A percentile compares a stretch with the other conserved stretches of the same genome.
These are phyloP conservation scores for Grammomys surdaster DNA, from an alignment of 2,113 vertebrate genomes.

Conservation along the genomic window DNA sequence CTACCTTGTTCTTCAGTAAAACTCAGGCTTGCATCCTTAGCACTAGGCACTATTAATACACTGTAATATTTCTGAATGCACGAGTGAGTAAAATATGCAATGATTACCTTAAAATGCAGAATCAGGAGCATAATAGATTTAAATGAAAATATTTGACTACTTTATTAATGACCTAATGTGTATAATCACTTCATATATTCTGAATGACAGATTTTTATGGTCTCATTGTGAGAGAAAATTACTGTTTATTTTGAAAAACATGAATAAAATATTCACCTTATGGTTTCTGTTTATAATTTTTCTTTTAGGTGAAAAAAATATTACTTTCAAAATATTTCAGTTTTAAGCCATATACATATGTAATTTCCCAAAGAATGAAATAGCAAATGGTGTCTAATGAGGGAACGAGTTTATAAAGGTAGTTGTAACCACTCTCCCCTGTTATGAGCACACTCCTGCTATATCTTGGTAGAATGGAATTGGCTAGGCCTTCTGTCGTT, in stretches of 20 bases:
- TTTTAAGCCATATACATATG: not conserved
- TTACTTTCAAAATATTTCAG: constrained; percentile 57
- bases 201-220: constrained; percentile 22
- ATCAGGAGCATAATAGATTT: constrained; percentile 11
- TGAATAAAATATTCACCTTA: not conserved
- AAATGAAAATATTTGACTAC: constrained; percentile 36
- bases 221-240: constrained; percentile 34
- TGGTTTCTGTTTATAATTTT: constrained; percentile 21
- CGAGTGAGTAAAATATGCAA: not conserved
- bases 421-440: not conserved
- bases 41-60: not conserved
- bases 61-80: constrained; percentile 19
- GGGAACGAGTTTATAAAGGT: not conserved
- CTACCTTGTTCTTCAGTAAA: not conserved
- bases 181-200: constrained; percentile 62
- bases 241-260: not conserved
- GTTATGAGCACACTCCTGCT: not conserved
- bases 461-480: not conserved
- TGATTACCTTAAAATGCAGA: constrained; percentile 4
- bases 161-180: constrained; percentile 53
- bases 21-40: constrained; percentile 43
- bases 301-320: not conserved
- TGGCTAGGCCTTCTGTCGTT: not conserved
- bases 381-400: not conserved
- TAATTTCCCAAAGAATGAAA: constrained; percentile 24